Evolutionary conservation across 2,888 invertebrate genomes (phyloP).

Genomic region (Clepsis dumicolana): DNA sequence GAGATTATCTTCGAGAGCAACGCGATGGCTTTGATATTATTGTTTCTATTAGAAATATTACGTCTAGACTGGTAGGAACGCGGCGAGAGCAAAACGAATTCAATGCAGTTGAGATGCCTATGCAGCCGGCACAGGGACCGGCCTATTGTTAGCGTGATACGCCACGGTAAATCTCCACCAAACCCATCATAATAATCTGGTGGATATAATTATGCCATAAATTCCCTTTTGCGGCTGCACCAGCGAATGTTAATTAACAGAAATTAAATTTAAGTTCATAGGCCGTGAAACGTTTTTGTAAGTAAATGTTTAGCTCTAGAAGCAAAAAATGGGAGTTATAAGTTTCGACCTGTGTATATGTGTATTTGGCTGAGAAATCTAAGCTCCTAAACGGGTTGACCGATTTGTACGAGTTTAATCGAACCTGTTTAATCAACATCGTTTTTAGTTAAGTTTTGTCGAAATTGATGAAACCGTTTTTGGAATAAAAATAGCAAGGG

Average conservation of each 20-base stretch:
- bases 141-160: constrained; percentile 83
- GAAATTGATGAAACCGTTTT: no score
- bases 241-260: constrained; percentile 52
- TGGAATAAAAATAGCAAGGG: no score
- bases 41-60: constrained; percentile 74
- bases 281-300: neutral
- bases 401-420: no score
- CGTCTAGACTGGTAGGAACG: constrained; percentile 82
- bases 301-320: no score
- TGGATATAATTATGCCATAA: constrained; percentile 73
- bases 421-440: no score
- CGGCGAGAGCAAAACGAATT: constrained; percentile 73
- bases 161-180: constrained; percentile 70
- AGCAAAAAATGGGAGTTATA: no score
- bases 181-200: constrained; percentile 47
- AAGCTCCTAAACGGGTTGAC: no score
- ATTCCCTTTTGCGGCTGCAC: constrained; percentile 61
- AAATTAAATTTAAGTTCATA: constrained; percentile 16
- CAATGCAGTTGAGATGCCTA: constrained; percentile 52
- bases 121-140: constrained; percentile 60
- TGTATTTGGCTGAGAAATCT: no score
- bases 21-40: constrained; percentile 65
- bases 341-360: no score
- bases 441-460: no score
- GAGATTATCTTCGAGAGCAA: constrained; percentile 53